Base-by-base conservation (phyloP, 92 coral and sea anemone genomes). In the Galaxea fascicularis region DNA sequence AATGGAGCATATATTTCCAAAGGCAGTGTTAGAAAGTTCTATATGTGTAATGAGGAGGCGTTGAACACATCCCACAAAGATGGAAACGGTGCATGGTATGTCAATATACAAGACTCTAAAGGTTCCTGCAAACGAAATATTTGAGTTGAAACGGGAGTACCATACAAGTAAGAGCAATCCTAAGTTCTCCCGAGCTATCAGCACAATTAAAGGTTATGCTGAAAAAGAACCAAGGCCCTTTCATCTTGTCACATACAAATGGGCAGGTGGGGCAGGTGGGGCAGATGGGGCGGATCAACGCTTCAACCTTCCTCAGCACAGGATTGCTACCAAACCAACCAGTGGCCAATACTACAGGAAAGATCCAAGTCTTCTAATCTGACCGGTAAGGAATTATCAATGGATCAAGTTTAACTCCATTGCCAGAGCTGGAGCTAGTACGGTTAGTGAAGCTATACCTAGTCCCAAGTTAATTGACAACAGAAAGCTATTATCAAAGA, bases 141-240 rank as follows among this genome's bases (percentile, higher is more conserved):
- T 80, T 77, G 88, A 80, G 69, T 68, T 90, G 2, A 85, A 51
- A 26, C 78, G 88, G 65, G 56, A 73, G 47, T 90, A 81, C 78
- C 73, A 81, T 79, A 67, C 86, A 53, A 90, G 87, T 69, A 86
- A 90, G 84, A 57, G 64, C 86, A 90, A 90, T 66, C 93, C 79
- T 18, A 26, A 62, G 27, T 90, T 86, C 59, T 83, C 85, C 41
- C 80, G 76, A 57, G 51, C 92, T 20, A 68, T 82, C 57, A 71
- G 73, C 77, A 83, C 92, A 56, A 66, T 88, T 35, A 88, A 71
- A 68, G 88, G 68, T 71, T 60, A 46, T 21, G 16, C 29, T 15
- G 85, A 88, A 44, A 77, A 68, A 39, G 79, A 82, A 54, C 41
- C 57, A 66, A 60, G 66, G 66, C 81, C 92, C 49, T 83, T 77